A percentile compares a stretch with the other conserved stretches of the same genome.
These are phyloP conservation scores for Malthinus seriepunctatus DNA, from an alignment of 2,888 invertebrate genomes.

Conservation along the genomic window DNA sequence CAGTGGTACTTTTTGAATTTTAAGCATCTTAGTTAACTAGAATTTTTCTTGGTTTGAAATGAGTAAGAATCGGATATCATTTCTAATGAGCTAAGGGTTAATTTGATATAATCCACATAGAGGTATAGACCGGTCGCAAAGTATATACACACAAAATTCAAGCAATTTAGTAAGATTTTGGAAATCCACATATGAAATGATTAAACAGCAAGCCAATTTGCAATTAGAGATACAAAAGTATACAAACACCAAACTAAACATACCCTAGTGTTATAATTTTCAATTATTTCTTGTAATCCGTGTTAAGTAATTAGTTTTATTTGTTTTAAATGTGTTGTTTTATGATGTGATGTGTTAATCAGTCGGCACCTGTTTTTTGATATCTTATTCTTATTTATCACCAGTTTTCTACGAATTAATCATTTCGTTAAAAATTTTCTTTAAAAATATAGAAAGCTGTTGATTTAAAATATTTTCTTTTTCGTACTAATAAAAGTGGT, in stretches of 20 bases:
- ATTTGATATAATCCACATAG: not conserved
- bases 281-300: slow-evolving; percentile 13
- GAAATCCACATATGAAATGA: slow-evolving; percentile 19
- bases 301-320: slow-evolving; percentile 12
- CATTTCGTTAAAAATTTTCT: not conserved
- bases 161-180: slow-evolving; percentile 27
- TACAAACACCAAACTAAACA: slow-evolving; percentile 27
- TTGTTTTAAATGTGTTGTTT: slow-evolving; percentile 18
- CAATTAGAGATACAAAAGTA: slow-evolving; percentile 5
- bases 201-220: slow-evolving; percentile 20
- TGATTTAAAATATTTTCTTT: slow-evolving; percentile 31
- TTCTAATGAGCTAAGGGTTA: no score
- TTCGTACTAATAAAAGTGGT: slow-evolving; percentile 28
- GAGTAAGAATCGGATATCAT: no score
- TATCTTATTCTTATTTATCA: slow-evolving; percentile 29
- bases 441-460: slow-evolving; percentile 36
- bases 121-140: slow-evolving; percentile 19
- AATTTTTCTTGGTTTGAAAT: no score
- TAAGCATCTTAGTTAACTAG: no score
- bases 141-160: slow-evolving; percentile 34
- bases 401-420: slow-evolving; percentile 38
- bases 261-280: slow-evolving; percentile 17
- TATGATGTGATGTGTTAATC: slow-evolving; percentile 35
- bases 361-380: slow-evolving; percentile 48
- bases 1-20: no score